phyloP scores from a whole-genome alignment of 2,113 vertebrate species.

The Microtus oregoni region DNA sequence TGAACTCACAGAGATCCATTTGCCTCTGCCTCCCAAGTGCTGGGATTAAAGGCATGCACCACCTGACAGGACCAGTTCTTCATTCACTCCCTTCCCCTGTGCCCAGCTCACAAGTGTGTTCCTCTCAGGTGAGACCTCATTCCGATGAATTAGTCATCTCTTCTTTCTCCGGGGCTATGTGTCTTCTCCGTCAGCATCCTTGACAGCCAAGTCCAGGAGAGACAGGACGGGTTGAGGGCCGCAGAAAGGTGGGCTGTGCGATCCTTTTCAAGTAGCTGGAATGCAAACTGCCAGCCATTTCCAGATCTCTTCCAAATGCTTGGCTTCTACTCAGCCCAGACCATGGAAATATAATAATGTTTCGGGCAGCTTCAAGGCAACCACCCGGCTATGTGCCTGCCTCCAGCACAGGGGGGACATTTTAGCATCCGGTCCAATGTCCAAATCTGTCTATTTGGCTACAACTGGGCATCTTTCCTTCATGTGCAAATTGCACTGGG shows the following conservation, averaged over 20 bases:
- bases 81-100: not conserved
- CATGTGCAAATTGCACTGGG: slow-evolving; percentile 53
- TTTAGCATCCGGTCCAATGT: slow-evolving; percentile 13
- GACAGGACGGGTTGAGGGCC: not conserved
- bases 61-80: not conserved
- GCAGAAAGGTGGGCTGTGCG: not conserved
- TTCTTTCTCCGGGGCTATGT: not conserved
- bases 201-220: not conserved
- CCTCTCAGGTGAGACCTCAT: not conserved
- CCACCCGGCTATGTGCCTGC: not conserved
- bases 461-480: slow-evolving; percentile 3
- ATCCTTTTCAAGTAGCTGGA: not conserved
- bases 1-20: not conserved
- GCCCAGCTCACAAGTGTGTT: not conserved
- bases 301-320: not conserved
- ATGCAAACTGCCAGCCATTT: not conserved
- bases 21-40: not conserved
- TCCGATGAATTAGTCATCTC: not conserved
- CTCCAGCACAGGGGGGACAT: not conserved
- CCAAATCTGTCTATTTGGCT: slow-evolving; percentile 9
- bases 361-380: slow-evolving; percentile 11
- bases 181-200: not conserved
- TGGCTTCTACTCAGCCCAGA: not conserved
- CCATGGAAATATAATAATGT: not conserved
- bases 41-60: not conserved